Evolutionary conservation across 2,113 vertebrate genomes (phyloP).

Genomic region (Dermatemys mawii): DNA sequence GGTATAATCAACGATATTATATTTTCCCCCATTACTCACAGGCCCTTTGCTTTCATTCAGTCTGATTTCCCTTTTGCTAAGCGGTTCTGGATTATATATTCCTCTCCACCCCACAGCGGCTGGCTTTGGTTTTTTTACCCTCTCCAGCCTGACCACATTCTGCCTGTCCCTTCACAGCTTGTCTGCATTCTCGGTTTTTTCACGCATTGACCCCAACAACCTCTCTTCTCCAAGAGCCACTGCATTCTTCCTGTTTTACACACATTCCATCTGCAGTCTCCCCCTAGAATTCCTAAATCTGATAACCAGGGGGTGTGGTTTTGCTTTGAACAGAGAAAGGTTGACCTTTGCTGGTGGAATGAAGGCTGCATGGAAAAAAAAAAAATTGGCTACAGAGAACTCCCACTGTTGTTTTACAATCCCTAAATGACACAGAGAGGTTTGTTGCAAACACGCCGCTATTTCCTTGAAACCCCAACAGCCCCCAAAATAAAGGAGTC

Average conservation of each 20-base stretch:
- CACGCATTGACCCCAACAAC: slow-evolving; percentile 51
- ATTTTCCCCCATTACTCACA: slow-evolving; percentile 38
- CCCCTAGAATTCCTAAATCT: slow-evolving; percentile 66
- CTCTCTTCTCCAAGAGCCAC: not conserved
- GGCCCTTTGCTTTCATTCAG: not conserved
- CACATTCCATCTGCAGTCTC: slow-evolving; percentile 33
- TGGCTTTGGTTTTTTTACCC: not conserved
- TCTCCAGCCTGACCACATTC: not conserved
- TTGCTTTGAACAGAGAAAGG: slow-evolving; percentile 63
- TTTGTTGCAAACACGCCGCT: slow-evolving; percentile 53
- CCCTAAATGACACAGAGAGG: slow-evolving; percentile 62
- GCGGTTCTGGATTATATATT: not conserved
- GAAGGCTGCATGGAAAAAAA: slow-evolving; percentile 59
- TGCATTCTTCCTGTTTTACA: slow-evolving; percentile 40
- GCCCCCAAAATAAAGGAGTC: not conserved
- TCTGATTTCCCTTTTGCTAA: not conserved
- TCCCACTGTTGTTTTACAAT: slow-evolving; percentile 66
- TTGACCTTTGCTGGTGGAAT: slow-evolving; percentile 74
- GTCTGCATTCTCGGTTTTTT: slow-evolving; percentile 46
- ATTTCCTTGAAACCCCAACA: not conserved
- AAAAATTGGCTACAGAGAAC: slow-evolving; percentile 53
- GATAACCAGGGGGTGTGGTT: slow-evolving; percentile 47
- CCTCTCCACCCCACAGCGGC: not conserved
- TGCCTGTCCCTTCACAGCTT: slow-evolving; percentile 9
- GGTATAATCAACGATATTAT: not conserved